Conservation (phyloP, 2,888 invertebrate genomes). For the Octonoba sinensis region DNA sequence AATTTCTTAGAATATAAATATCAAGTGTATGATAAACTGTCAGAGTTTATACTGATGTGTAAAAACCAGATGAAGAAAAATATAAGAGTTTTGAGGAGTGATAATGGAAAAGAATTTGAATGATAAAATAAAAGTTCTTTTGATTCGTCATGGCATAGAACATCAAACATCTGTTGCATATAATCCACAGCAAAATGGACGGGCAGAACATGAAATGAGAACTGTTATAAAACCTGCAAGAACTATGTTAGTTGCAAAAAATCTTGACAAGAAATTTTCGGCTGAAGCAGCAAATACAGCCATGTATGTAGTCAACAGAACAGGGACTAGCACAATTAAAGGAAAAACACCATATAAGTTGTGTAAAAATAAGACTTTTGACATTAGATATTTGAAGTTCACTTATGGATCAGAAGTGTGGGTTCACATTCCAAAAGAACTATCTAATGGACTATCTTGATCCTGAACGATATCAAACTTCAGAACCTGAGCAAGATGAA, state of each 20-base stretch:
- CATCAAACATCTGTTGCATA: not conserved
- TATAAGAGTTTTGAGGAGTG: not conserved
- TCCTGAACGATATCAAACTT: not conserved
- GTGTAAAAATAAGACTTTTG: not conserved
- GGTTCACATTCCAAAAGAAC: not conserved
- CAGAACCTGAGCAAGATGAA: not conserved
- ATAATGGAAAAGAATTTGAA: not conserved
- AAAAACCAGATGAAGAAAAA: constrained; percentile 5
- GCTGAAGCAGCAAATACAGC: constrained; percentile 2
- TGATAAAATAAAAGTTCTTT: not conserved
- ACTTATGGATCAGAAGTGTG: not conserved
- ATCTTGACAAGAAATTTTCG: not conserved
- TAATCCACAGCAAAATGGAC: not conserved
- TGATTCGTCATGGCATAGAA: constrained; percentile 4
- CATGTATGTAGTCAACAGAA: not conserved
- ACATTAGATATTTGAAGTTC: not conserved
- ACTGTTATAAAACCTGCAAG: not conserved
- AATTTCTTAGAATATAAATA: not conserved
- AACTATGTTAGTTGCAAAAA: not conserved
- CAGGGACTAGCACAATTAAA: not conserved
- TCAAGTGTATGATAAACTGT: constrained; percentile 1
- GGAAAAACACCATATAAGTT: not conserved
- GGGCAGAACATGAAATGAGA: not conserved
- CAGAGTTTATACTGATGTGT: constrained; percentile 1
- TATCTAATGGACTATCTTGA: not conserved